phyloP scores from a whole-genome alignment of 2,797 vertebrate species.

The Limnodromus scolopaceus region DNA sequence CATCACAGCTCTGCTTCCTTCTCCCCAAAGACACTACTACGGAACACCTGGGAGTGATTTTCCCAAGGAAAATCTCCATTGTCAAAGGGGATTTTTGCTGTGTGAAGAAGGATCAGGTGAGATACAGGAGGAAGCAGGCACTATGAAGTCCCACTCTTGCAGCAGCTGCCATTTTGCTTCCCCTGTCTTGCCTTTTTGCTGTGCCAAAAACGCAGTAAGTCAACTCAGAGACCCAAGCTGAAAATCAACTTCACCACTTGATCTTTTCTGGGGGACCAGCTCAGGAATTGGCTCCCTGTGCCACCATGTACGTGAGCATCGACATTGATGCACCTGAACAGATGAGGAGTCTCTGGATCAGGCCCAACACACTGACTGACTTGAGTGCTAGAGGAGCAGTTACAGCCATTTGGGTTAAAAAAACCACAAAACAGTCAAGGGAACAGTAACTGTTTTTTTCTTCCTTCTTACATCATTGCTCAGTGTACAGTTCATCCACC shows the following conservation, averaged over 20 bases:
- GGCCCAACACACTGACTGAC: background rate
- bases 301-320: background rate
- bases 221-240: background rate
- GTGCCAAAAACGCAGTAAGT: background rate
- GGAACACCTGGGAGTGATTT: background rate
- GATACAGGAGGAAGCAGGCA: background rate
- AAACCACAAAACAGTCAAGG: too few relatives aligned
- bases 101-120: background rate
- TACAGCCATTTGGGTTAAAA: background rate
- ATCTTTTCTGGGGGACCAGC: background rate
- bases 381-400: background rate
- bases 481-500: background rate
- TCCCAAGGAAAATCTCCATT: background rate
- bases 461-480: background rate
- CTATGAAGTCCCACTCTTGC: background rate
- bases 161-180: background rate
- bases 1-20: background rate
- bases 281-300: background rate
- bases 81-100: background rate
- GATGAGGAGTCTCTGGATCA: background rate
- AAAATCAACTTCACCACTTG: background rate
- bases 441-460: background rate
- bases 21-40: background rate
- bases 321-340: background rate
- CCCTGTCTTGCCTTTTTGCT: background rate